phyloP scores from a whole-genome alignment of 2,888 invertebrate genomes.

The Galeopsomyia nigrocyanea region DNA sequence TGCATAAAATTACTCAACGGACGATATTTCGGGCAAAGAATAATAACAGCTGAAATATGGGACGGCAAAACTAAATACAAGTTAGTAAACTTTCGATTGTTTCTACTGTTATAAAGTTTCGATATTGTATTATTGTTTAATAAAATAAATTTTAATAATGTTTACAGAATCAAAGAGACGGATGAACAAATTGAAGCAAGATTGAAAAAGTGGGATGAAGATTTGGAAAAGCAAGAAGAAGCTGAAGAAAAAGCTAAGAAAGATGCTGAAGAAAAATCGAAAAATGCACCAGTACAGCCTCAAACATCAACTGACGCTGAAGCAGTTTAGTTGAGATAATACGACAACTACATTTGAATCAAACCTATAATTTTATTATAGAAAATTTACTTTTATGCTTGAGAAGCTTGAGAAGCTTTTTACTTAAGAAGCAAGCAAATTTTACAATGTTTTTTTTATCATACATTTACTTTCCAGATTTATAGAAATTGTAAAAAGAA shows the following conservation, averaged over 20 bases:
- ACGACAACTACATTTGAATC: too few relatives aligned
- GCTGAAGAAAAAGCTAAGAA: constrained; percentile 50
- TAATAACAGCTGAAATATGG: constrained; percentile 90
- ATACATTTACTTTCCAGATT: too few relatives aligned
- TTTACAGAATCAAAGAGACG: constrained; percentile 85
- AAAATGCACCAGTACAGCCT: background rate
- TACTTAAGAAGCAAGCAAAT: too few relatives aligned
- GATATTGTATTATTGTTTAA: background rate
- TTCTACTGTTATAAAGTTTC: background rate
- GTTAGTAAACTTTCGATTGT: constrained; percentile 52
- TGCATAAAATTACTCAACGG: constrained; percentile 90
- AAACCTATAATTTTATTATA: too few relatives aligned
- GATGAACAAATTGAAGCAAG: constrained; percentile 87
- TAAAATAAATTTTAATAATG: constrained; percentile 19
- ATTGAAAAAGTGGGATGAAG: constrained; percentile 89
- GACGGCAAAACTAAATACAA: constrained; percentile 95
- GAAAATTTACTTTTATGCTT: too few relatives aligned
- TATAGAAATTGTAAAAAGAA: too few relatives aligned
- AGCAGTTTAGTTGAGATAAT: background rate
- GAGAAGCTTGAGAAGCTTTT: too few relatives aligned
- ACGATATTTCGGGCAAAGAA: constrained; percentile 89
- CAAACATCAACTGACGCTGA: constrained; percentile 6
- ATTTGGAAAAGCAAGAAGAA: constrained; percentile 76
- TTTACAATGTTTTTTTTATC: too few relatives aligned
- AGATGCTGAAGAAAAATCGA: constrained; percentile 15